phyloP scores from a whole-genome alignment of 2,113 vertebrate genomes.

The Diphyllodes magnificus region DNA sequence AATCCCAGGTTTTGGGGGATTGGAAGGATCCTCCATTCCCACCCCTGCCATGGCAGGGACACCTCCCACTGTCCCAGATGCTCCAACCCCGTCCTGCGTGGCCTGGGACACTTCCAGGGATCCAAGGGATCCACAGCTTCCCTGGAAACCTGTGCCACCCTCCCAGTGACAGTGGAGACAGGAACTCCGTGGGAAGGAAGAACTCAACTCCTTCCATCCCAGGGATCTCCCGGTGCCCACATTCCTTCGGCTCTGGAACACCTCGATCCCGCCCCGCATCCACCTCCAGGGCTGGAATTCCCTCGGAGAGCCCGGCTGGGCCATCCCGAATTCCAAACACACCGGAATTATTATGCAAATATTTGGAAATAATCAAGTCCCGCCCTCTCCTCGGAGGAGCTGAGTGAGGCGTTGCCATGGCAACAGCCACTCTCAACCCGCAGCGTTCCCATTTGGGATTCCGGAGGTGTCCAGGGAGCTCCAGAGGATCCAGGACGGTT shows the following conservation, averaged over 20 bases:
- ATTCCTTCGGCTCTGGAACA: accelerated
- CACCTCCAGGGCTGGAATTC: not conserved
- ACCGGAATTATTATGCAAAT: constrained; percentile 20
- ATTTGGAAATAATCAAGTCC: constrained; percentile 36
- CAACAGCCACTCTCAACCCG: not conserved
- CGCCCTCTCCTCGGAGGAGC: not conserved
- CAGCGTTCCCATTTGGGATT: not conserved
- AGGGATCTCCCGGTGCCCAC: not conserved
- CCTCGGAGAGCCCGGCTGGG: not conserved
- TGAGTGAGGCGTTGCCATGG: not conserved
- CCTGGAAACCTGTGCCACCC: not conserved
- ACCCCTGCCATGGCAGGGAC: not conserved
- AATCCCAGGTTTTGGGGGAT: not conserved
- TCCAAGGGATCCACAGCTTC: not conserved
- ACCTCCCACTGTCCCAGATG: not conserved
- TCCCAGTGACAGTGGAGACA: accelerated
- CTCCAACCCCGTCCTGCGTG: not conserved
- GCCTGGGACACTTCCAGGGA: not conserved
- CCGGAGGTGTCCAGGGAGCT: not conserved
- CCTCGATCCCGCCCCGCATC: accelerated
- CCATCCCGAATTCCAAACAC: not conserved
- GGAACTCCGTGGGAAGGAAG: not conserved
- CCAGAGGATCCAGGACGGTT: not conserved
- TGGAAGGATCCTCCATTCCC: not conserved
- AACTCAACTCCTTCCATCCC: not conserved